These are phyloP conservation scores for Catocala fraxini DNA, from an alignment of 2,888 invertebrate genomes.

Conservation along the genomic window DNA sequence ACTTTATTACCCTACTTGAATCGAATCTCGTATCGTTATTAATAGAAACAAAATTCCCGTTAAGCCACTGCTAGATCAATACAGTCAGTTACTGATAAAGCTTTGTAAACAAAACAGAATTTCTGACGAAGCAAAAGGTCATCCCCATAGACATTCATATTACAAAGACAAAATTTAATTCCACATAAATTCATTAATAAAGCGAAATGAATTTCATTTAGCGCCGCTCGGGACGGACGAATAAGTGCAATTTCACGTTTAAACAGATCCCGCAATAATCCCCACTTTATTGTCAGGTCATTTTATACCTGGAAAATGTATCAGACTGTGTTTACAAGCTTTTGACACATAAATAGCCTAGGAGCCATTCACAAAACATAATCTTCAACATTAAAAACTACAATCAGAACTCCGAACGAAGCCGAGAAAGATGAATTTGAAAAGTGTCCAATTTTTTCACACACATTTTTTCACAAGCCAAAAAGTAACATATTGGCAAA, in stretches of 20 bases:
- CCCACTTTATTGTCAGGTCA: slow-evolving; percentile 49
- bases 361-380: slow-evolving; percentile 20
- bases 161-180: slow-evolving; percentile 33
- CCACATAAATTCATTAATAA: slow-evolving; percentile 38
- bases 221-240: slow-evolving; percentile 17
- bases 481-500: slow-evolving; percentile 17
- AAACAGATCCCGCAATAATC: slow-evolving; percentile 53
- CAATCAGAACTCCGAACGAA: slow-evolving; percentile 26
- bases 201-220: slow-evolving; percentile 41
- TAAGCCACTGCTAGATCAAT: too few relatives aligned
- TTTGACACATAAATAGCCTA: slow-evolving; percentile 24
- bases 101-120: not conserved
- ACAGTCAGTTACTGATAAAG: too few relatives aligned
- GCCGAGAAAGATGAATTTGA: slow-evolving; percentile 22
- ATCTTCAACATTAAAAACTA: slow-evolving; percentile 24
- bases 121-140: slow-evolving; percentile 17
- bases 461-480: slow-evolving; percentile 3
- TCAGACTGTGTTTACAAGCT: slow-evolving; percentile 32
- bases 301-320: slow-evolving; percentile 39
- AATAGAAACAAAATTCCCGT: too few relatives aligned
- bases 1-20: too few relatives aligned
- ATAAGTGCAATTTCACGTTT: slow-evolving; percentile 58
- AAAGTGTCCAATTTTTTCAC: slow-evolving; percentile 15
- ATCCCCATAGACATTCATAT: slow-evolving; percentile 15
- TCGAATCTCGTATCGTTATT: too few relatives aligned